Evolutionary conservation across 2,113 vertebrate genomes (phyloP).

Genomic region (Turdus rufiventris): DNA sequence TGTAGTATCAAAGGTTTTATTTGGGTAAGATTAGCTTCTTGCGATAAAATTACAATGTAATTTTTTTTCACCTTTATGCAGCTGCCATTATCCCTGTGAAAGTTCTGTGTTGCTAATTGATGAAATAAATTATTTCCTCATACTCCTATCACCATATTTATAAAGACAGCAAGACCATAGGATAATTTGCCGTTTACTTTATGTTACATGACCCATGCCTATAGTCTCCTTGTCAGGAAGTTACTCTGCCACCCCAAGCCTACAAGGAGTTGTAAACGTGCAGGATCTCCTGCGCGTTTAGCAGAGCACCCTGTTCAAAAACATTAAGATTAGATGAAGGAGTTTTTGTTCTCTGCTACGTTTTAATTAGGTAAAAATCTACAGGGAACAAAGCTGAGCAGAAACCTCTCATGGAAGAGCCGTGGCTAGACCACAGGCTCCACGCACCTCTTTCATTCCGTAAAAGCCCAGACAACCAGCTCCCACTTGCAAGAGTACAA

Average conservation of each 20-base stretch:
- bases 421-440: neutral
- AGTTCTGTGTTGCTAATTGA: neutral
- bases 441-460: neutral
- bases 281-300: neutral
- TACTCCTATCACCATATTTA: neutral
- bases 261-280: neutral
- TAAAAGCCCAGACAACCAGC: neutral
- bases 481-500: constrained; percentile 5
- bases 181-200: neutral
- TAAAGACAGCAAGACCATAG: neutral
- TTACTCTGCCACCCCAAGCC: neutral
- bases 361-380: constrained; percentile 38
- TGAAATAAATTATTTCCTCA: neutral
- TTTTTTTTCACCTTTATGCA: neutral
- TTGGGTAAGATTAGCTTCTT: neutral
- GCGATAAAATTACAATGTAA: neutral
- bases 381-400: constrained; percentile 1
- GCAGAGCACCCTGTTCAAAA: neutral
- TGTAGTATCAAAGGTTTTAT: neutral
- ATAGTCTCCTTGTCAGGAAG: neutral
- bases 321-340: neutral
- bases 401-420: neutral
- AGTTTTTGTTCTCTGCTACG: neutral
- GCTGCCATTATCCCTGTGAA: neutral
- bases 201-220: neutral